Evolutionary conservation across 2,797 vertebrate species (phyloP), one percentile per base, ranked within the genome.

Genomic region (Dendrocincla fuliginosa): DNA sequence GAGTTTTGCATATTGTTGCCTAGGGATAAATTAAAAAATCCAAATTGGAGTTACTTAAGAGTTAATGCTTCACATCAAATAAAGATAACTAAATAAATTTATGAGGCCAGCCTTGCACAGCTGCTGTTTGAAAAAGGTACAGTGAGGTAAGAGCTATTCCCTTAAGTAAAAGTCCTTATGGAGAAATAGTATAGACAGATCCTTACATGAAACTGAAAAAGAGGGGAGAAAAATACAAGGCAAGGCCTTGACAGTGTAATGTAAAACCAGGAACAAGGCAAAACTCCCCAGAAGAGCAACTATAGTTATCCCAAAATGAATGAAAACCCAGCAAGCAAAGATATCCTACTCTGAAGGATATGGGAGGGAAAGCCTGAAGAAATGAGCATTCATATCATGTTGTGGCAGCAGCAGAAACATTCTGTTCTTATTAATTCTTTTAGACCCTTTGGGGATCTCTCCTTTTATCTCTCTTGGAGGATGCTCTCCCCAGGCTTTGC

Each of bases 1-100:
- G 0, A 0, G 10, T 37, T 27, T 87, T 49, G 5, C 6, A 13
- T 13, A 9, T 5, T 6, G 16, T 42, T 11, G 1, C 5, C 17
- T 35, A 33, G 7, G 7, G 23, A 53, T 46, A 23, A 6, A 53
- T 14, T 59, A 50, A 75, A 47, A 53, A 55, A 33, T 22, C 8
- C 20, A 49, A 35, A 64, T 33, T 18, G 22, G 13, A 86, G 25
- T 56, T 81, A 28, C 39, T 84, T 24, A 59, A 41, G 17, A 32
- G 23, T 42, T 84, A 47, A 39, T 63, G 28, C 8, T 61, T 33
- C 59, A 13, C 2, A 7, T 60, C 12, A 93, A 78, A 71, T 57
- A 52, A 78, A 77, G 22, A 30, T 17, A 74, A 49, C 5, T 41
- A 60, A 78, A 63, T 39, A 27, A 56, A 78, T 11, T 46, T 46